These are phyloP conservation scores for Elephantulus edwardii DNA, from an alignment of 2,113 vertebrate species.

Conservation along the genomic window DNA sequence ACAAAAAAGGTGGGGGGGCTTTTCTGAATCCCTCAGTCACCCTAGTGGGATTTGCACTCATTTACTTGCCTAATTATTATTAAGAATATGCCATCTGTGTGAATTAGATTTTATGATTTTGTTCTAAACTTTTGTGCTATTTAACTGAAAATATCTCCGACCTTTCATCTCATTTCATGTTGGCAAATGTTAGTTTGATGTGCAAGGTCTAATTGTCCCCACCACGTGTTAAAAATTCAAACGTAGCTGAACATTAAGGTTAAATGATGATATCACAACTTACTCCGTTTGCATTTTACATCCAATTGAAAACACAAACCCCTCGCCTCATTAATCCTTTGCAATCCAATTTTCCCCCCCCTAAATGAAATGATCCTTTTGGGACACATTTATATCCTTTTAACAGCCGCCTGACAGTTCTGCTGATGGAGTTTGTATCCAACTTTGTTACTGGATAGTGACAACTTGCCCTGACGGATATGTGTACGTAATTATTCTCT, in stretches of 20 bases:
- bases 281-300: slow-evolving; percentile 78
- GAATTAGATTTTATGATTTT: slow-evolving; percentile 64
- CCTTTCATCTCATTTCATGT: slow-evolving; percentile 20
- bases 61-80: slow-evolving; percentile 71
- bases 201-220: slow-evolving; percentile 70
- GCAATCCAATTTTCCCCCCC: slow-evolving; percentile 72
- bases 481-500: slow-evolving; percentile 83
- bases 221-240: background rate
- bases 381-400: slow-evolving; percentile 86
- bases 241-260: slow-evolving; percentile 72
- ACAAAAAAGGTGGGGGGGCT: background rate
- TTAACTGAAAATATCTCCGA: background rate
- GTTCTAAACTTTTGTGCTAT: slow-evolving; percentile 48
- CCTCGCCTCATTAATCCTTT: slow-evolving; percentile 87
- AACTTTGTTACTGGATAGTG: slow-evolving; percentile 82
- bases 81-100: slow-evolving; percentile 68
- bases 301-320: slow-evolving; percentile 83
- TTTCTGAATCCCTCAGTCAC: slow-evolving; percentile 5
- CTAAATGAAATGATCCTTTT: slow-evolving; percentile 85
- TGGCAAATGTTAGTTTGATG: slow-evolving; percentile 63
- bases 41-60: slow-evolving; percentile 56
- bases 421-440: slow-evolving; percentile 82
- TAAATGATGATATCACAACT: slow-evolving; percentile 81
- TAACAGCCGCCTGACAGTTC: slow-evolving; percentile 83
- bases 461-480: slow-evolving; percentile 82